phyloP scores from a whole-genome alignment of 2,113 vertebrate genomes.

The Neopipo cinnamomea region DNA sequence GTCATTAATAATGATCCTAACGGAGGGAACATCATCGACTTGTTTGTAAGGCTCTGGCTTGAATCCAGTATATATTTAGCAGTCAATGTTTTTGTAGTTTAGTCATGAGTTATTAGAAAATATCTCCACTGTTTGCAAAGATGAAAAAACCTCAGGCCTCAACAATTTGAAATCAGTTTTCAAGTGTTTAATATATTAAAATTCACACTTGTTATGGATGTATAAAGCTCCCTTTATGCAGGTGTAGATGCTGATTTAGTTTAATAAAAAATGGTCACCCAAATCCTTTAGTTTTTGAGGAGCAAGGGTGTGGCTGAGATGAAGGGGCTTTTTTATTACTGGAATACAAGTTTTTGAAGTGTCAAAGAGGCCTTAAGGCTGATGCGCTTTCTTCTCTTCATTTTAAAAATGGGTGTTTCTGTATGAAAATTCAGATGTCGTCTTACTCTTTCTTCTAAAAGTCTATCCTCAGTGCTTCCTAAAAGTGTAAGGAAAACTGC shows the following conservation, averaged over 20 bases:
- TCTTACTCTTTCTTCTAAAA: neutral
- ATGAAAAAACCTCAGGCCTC: neutral
- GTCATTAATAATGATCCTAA: neutral
- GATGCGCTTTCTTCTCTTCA: neutral
- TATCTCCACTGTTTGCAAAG: neutral
- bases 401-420: neutral
- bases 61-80: neutral
- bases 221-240: neutral
- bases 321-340: neutral
- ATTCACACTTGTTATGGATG: neutral
- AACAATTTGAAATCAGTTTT: neutral
- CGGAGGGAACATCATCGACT: neutral
- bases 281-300: neutral
- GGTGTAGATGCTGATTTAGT: neutral
- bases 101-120: neutral
- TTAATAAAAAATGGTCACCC: neutral
- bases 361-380: neutral
- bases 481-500: neutral
- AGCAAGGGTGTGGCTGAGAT: neutral
- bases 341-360: neutral
- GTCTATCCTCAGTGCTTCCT: neutral
- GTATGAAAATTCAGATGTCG: neutral
- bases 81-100: neutral
- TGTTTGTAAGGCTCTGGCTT: conserved; percentile 11
- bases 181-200: neutral